Evolutionary conservation across 2,888 invertebrate genomes (phyloP).

Genomic region (Synanthedon formicaeformis): DNA sequence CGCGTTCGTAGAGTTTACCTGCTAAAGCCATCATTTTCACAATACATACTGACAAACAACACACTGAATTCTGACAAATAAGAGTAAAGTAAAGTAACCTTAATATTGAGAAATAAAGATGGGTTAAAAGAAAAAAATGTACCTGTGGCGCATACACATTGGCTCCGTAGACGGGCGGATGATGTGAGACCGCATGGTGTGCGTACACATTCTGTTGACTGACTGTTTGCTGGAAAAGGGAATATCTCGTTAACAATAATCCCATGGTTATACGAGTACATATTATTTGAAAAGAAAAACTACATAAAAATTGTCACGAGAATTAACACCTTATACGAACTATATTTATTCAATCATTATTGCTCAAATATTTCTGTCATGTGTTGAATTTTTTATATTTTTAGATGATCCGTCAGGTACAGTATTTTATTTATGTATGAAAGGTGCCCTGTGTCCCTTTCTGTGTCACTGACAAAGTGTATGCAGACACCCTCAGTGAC

Average conservation of each 20-base stretch:
- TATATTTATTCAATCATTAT: neutral
- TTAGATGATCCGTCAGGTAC: too few species aligned
- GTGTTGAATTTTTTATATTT: too few species aligned
- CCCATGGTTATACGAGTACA: too few species aligned
- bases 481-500: too few species aligned
- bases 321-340: neutral
- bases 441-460: too few species aligned
- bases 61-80: neutral
- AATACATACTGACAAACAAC: neutral
- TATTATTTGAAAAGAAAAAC: too few species aligned
- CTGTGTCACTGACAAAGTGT: too few species aligned
- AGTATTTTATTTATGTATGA: too few species aligned
- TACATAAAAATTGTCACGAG: neutral
- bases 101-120: neutral
- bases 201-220: conserved; percentile 36
- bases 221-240: conserved; percentile 12
- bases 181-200: conserved; percentile 42
- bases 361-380: too few species aligned
- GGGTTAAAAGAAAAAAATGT: neutral
- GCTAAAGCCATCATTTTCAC: conserved; percentile 3
- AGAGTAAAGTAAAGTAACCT: too few species aligned
- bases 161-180: conserved; percentile 46
- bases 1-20: conserved; percentile 57
- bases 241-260: too few species aligned
- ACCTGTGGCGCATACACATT: conserved; percentile 55